Conservation (phyloP, 2,888 invertebrate species). For the Mesorhabditis sp. region DNA sequence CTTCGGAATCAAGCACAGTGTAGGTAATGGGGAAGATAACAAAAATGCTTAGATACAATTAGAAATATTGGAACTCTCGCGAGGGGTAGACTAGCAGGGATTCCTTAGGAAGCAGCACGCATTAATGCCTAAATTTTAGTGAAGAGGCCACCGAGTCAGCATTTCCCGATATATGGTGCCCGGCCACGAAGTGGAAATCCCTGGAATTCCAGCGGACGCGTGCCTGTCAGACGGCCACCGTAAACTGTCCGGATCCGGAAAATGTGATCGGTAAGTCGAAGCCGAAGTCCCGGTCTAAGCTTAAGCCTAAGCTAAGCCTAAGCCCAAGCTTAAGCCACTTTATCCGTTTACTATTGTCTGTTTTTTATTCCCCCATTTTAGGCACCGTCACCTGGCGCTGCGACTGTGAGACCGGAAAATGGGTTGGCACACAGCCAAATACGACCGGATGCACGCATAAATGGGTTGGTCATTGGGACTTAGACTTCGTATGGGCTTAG, state of each 20-base stretch:
- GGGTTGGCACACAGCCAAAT: slow-evolving; percentile 26
- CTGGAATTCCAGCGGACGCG: slow-evolving; percentile 28
- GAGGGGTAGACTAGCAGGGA: neutral
- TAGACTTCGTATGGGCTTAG: too few relatives aligned
- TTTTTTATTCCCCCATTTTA: neutral
- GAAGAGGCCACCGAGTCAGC: neutral
- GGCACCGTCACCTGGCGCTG: slow-evolving; percentile 36
- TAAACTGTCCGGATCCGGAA: slow-evolving; percentile 35
- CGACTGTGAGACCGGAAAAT: slow-evolving; percentile 35
- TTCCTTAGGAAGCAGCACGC: too few relatives aligned
- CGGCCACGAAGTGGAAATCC: slow-evolving; percentile 1
- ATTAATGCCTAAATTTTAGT: too few relatives aligned
- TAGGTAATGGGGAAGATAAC: too few relatives aligned
- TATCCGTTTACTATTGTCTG: too few relatives aligned
- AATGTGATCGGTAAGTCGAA: slow-evolving; percentile 28
- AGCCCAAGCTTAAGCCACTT: too few relatives aligned
- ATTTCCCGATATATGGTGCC: slow-evolving; percentile 2
- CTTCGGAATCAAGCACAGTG: neutral
- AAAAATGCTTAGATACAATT: neutral
- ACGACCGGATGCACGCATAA: slow-evolving; percentile 39
- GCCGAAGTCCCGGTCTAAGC: neutral
- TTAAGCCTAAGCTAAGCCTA: neutral
- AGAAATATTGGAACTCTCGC: neutral
- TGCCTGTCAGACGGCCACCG: slow-evolving; percentile 30
- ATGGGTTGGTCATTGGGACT: slow-evolving; percentile 22